Base-by-base conservation (phyloP, 2,797 vertebrate genomes). In the Enteromius argenteus region DNA sequence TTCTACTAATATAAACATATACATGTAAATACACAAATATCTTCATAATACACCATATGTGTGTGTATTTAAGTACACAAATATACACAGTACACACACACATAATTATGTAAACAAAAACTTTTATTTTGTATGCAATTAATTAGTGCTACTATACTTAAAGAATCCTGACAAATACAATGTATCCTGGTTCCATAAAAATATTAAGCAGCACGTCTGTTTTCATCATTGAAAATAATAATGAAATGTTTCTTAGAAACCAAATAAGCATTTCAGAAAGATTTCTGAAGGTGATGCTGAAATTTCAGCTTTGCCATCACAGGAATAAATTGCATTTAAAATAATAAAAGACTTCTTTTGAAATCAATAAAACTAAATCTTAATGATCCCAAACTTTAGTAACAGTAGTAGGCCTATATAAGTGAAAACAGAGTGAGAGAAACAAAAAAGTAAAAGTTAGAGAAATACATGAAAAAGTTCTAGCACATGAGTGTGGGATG, bases 401-500 rank as follows among this genome's bases (percentile, higher is more conserved):
- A 23, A 15, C 6, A 1, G n/a, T 27, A 68, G 35, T n/a, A 37
- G 42, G 42, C 42, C 42, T 37, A 14, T 14, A 42, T 42, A 32
- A 14, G 67, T 69, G 5, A 69, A 69, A 51, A 51, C 49, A 7
- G 6, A 51, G 6, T 42, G 37, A 71, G 42, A 46, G 23, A 9
- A 46, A 30, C 1, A 7, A 64, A 79, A 66, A 27, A 35, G 32
- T 37, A 32, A 10, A 23, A 19, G 3, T 4, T 1, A 42, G 74
- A 69, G 46, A 76, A 81, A 46, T 27, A 75, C 69, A 58, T 79
- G 86, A 87, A 78, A 56, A 83, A 73, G 71, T 74, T 82, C 84
- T 92, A 88, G 86, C 86, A 80, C 75, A 74, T 86, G 76, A 76
- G 86, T 85, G 85, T 49, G 58, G 83, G 87, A 85, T 89, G 86